These are phyloP conservation scores for Nomada ruficornis DNA, from an alignment of 2,888 invertebrate species.

Conservation along the genomic window DNA sequence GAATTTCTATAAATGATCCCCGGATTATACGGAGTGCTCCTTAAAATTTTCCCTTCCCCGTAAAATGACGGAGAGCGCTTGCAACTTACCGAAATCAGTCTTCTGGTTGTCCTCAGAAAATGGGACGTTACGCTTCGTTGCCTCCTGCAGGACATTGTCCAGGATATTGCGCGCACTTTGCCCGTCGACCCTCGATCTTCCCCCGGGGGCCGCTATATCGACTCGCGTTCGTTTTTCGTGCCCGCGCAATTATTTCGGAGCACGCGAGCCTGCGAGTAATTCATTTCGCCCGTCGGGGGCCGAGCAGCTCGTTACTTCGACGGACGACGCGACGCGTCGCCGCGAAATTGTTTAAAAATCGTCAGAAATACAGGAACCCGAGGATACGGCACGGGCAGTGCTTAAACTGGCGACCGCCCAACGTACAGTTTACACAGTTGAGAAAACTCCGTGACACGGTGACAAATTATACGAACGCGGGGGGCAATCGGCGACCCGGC, in stretches of 20 bases:
- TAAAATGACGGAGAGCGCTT: background rate
- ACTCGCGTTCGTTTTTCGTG: background rate
- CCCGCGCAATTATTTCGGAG: background rate
- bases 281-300: background rate
- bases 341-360: background rate
- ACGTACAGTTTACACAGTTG: conserved; percentile 28
- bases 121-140: conserved; percentile 43
- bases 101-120: conserved; percentile 53
- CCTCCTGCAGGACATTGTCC: conserved; percentile 60
- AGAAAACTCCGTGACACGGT: conserved; percentile 7
- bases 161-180: background rate
- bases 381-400: background rate
- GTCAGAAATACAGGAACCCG: background rate
- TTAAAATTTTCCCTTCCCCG: conserved; percentile 19
- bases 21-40: conserved; percentile 5
- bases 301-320: background rate
- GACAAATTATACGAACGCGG: conserved; percentile 16
- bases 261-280: background rate
- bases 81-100: conserved; percentile 66
- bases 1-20: background rate
- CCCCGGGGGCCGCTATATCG: background rate
- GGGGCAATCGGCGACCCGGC: too few relatives aligned
- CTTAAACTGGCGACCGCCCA: conserved; percentile 44
- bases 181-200: background rate
- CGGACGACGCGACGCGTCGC: background rate